Evolutionary conservation across 2,888 invertebrate genomes (phyloP).

Genomic region (Papilio protenor): DNA sequence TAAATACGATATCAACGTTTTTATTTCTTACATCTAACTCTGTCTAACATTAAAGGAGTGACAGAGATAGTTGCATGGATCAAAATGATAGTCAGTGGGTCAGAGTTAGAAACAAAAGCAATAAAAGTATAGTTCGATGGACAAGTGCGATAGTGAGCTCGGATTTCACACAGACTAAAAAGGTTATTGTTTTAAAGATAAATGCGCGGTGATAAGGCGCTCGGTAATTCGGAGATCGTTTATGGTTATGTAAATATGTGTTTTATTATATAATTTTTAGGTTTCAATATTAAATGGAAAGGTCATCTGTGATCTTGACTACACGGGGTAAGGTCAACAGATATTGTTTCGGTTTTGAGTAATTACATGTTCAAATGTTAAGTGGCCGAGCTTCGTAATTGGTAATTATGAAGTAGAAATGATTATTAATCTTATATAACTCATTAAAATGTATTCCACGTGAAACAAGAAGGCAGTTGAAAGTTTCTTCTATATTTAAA

Average conservation of each 20-base stretch:
- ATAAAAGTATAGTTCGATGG: conserved; percentile 54
- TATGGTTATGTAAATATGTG: conserved; percentile 58
- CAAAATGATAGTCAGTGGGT: conserved; percentile 44
- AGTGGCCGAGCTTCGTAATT: conserved; percentile 27
- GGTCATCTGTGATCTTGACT: conserved; percentile 49
- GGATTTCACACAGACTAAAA: conserved; percentile 60
- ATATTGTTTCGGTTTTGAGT: conserved; percentile 38
- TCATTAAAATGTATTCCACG: conserved; percentile 5
- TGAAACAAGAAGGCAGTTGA: background rate
- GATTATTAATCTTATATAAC: conserved; percentile 11
- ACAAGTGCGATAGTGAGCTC: conserved; percentile 52
- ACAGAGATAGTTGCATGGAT: conserved; percentile 24
- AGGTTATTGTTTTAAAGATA: conserved; percentile 60
- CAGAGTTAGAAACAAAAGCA: conserved; percentile 52
- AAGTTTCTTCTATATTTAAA: background rate
- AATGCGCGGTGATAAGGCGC: conserved; percentile 53
- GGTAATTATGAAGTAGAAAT: conserved; percentile 26
- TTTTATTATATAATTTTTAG: conserved; percentile 58
- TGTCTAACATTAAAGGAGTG: conserved; percentile 1
- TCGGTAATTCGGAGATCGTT: conserved; percentile 46
- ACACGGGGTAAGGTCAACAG: conserved; percentile 33
- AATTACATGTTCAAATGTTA: conserved; percentile 36
- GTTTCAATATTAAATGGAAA: conserved; percentile 52
- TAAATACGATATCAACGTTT: conserved; percentile 16
- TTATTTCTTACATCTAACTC: background rate